Evolutionary conservation across 1,140 invertebrate genomes (phyloP).

Genomic region (Cephus cinctus): DNA sequence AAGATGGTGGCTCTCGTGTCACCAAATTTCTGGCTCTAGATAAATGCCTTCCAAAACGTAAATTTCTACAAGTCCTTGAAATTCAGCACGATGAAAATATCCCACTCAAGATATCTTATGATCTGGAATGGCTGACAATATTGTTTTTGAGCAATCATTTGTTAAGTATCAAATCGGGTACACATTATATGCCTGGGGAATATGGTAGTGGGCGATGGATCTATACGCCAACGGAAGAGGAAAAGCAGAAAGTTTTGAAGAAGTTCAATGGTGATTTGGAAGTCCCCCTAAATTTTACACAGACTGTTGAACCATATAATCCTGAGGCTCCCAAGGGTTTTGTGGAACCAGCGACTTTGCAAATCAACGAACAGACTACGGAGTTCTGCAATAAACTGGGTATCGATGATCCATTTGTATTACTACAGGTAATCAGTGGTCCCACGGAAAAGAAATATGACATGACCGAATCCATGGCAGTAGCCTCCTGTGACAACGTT

Average conservation of each 20-base stretch:
- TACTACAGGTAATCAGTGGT: conserved; percentile 39
- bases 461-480: conserved; percentile 13
- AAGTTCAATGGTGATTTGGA: conserved; percentile 68
- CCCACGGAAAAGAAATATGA: conserved; percentile 16
- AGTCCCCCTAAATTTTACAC: conserved; percentile 76
- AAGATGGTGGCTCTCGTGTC: conserved; percentile 39
- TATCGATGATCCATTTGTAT: conserved; percentile 72
- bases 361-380: conserved; percentile 80
- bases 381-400: conserved; percentile 77
- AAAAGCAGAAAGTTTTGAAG: conserved; percentile 65
- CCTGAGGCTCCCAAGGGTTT: conserved; percentile 46
- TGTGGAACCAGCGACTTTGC: conserved; percentile 42
- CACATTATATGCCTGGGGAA: conserved; percentile 79
- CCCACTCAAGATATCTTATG: conserved; percentile 71
- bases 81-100: conserved; percentile 58
- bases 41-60: conserved; percentile 88
- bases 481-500: conserved; percentile 10
- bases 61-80: conserved; percentile 79
- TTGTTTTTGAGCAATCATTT: conserved; percentile 88
- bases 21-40: conserved; percentile 96
- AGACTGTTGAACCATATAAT: conserved; percentile 67
- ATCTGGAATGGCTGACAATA: conserved; percentile 92
- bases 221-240: conserved; percentile 75
- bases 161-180: conserved; percentile 67
- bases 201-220: conserved; percentile 68